phyloP scores from a whole-genome alignment of 2,797 vertebrate species.

The Pseudochaenichthys georgianus region DNA sequence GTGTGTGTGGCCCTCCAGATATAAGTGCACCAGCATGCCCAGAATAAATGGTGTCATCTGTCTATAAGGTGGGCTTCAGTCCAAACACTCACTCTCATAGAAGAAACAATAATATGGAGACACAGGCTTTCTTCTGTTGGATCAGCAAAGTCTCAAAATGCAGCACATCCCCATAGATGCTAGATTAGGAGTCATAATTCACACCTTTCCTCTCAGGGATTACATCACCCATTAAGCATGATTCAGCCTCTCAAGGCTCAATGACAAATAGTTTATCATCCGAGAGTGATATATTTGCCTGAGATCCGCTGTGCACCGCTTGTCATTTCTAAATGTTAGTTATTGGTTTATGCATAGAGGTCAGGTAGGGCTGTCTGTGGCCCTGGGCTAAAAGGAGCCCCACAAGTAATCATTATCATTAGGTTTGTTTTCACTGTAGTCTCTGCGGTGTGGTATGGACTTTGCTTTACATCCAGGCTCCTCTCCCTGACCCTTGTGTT shows the following conservation, averaged over 20 bases:
- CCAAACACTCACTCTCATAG: conserved; percentile 48
- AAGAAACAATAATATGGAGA: conserved; percentile 50
- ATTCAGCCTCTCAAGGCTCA: conserved; percentile 57
- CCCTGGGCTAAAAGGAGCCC: conserved; percentile 56
- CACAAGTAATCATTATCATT: conserved; percentile 64
- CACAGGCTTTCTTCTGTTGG: conserved; percentile 45
- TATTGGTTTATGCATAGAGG: conserved; percentile 49
- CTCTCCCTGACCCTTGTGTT: conserved; percentile 64
- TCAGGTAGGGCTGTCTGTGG: conserved; percentile 40
- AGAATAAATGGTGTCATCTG: conserved; percentile 59
- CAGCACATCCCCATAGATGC: conserved; percentile 21
- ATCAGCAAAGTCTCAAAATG: conserved; percentile 60
- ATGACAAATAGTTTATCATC: conserved; percentile 63
- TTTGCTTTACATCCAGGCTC: conserved; percentile 50
- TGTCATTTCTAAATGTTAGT: conserved; percentile 33
- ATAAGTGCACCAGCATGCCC: conserved; percentile 54
- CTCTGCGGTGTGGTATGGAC: conserved; percentile 53
- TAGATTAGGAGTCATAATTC: conserved; percentile 58
- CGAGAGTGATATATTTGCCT: conserved; percentile 47
- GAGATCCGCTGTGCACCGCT: conserved; percentile 14
- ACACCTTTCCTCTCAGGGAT: conserved; percentile 56
- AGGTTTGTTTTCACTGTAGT: conserved; percentile 64
- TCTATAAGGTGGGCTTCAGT: conserved; percentile 56
- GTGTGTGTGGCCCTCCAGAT: conserved; percentile 39
- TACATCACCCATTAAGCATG: conserved; percentile 67